These are phyloP conservation scores for Perca schrenkii DNA, from an alignment of 2,113 vertebrate species.

Conservation along the genomic window DNA sequence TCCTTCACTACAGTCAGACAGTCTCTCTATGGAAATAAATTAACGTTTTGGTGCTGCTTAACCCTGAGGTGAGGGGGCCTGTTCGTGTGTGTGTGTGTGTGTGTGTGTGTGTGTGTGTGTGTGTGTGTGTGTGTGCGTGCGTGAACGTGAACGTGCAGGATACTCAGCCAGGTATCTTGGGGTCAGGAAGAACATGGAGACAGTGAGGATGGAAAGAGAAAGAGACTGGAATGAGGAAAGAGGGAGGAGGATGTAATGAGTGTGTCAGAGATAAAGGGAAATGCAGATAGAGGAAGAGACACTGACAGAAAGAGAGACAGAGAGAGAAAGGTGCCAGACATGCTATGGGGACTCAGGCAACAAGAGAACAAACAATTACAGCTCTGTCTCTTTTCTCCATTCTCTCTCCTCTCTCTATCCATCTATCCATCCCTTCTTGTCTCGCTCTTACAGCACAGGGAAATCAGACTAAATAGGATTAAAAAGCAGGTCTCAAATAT, in stretches of 20 bases:
- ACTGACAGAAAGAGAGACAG: slow-evolving; percentile 1
- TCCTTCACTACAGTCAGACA: slow-evolving; percentile 57
- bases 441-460: slow-evolving; percentile 1
- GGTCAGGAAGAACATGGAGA: slow-evolving; percentile 32
- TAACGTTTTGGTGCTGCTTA: slow-evolving; percentile 71
- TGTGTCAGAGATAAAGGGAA: slow-evolving; percentile 23
- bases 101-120: slow-evolving; percentile 6
- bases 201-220: not conserved
- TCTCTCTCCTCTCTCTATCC: slow-evolving; percentile 6
- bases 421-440: slow-evolving; percentile 22
- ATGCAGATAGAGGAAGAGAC: slow-evolving; percentile 21
- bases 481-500: slow-evolving; percentile 18
- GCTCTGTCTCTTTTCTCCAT: slow-evolving; percentile 43
- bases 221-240: not conserved
- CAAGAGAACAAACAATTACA: slow-evolving; percentile 75
- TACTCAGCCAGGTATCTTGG: slow-evolving; percentile 33
- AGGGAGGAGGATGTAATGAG: slow-evolving; percentile 27
- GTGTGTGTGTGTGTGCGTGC: not conserved
- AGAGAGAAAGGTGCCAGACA: slow-evolving; percentile 67
- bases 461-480: slow-evolving; percentile 43
- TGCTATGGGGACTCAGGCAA: slow-evolving; percentile 63
- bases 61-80: slow-evolving; percentile 44
- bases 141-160: not conserved
- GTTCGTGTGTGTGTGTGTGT: slow-evolving; percentile 22
- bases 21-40: slow-evolving; percentile 74